These are phyloP conservation scores for Mellivora capensis DNA, from an alignment of 2,113 vertebrate genomes.

Conservation along the genomic window DNA sequence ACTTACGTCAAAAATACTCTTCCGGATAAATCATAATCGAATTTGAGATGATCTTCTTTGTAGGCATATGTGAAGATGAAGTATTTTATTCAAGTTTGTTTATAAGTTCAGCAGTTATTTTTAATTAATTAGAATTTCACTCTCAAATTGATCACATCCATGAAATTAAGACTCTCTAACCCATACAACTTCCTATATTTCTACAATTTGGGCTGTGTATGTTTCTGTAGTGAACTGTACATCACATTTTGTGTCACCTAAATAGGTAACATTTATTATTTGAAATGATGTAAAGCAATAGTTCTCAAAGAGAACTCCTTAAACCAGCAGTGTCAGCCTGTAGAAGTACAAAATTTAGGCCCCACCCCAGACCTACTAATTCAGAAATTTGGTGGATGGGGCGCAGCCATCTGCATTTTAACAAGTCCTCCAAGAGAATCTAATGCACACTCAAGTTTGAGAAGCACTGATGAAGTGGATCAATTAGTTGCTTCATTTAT, in stretches of 20 bases:
- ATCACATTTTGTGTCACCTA: background rate
- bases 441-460: background rate
- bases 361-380: background rate
- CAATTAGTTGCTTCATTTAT: background rate
- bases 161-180: background rate
- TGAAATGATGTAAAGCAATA: background rate
- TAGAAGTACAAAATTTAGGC: background rate
- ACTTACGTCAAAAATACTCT: background rate
- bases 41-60: background rate
- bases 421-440: background rate
- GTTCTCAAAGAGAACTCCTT: background rate
- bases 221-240: background rate
- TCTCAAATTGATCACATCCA: background rate
- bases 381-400: background rate
- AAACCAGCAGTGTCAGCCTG: background rate
- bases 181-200: background rate
- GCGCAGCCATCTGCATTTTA: background rate
- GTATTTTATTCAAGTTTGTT: background rate
- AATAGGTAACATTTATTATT: background rate
- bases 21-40: background rate
- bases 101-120: background rate
- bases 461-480: background rate
- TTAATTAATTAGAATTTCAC: background rate
- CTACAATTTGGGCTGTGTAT: background rate
- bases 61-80: background rate